These are phyloP conservation scores for Yponomeuta plumbellus DNA, from an alignment of 2,888 invertebrate species.

Conservation along the genomic window DNA sequence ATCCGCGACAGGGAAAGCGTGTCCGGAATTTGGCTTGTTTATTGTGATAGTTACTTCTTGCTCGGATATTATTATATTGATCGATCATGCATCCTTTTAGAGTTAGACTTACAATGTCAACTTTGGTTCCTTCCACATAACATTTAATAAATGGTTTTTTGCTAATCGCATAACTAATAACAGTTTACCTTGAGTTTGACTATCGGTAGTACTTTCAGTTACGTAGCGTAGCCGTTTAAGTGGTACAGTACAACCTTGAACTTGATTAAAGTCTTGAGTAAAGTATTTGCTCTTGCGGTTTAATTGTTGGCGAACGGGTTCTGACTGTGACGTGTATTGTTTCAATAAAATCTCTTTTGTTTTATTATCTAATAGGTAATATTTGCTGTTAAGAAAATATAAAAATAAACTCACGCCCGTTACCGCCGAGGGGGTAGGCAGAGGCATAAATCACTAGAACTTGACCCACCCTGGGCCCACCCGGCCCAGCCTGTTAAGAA, in stretches of 20 bases:
- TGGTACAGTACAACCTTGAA: background rate
- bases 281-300: background rate
- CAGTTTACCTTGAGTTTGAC: background rate
- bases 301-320: background rate
- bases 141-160: background rate
- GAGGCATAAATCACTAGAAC: too few relatives aligned
- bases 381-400: slow-evolving; percentile 19
- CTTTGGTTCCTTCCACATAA: background rate
- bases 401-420: too few relatives aligned
- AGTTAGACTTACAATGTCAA: background rate
- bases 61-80: too few relatives aligned
- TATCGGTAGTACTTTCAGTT: background rate
- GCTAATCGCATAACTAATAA: background rate
- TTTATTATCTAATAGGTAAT: slow-evolving; percentile 22
- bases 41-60: too few relatives aligned
- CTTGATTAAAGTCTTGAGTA: background rate
- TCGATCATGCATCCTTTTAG: background rate
- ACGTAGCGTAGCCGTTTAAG: background rate
- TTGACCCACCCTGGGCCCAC: too few relatives aligned
- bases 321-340: slow-evolving; percentile 19
- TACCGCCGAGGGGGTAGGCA: too few relatives aligned
- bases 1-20: background rate
- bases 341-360: slow-evolving; percentile 15
- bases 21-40: too few relatives aligned
- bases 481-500: too few relatives aligned